Percentiles rank a stretch among this genome's conserved stretches.
Conservation (phyloP, 2,797 vertebrate genomes). For the Sebastes minor region DNA sequence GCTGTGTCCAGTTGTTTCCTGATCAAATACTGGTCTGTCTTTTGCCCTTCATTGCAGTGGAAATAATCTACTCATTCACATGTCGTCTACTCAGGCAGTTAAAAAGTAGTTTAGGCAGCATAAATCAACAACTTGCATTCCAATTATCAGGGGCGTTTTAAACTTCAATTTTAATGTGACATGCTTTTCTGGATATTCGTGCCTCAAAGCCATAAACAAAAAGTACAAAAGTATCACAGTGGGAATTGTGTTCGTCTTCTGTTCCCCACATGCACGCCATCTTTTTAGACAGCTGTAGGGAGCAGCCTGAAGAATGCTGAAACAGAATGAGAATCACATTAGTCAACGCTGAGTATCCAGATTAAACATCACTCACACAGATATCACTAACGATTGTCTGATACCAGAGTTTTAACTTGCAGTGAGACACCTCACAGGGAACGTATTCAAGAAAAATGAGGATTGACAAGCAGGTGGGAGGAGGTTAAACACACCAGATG, state of each 20-base stretch:
- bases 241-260: conserved; percentile 12
- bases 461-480: conserved; percentile 1
- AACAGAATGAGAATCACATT: not conserved
- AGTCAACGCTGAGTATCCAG: not conserved
- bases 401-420: not conserved
- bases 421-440: not conserved
- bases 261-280: not conserved
- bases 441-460: not conserved
- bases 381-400: not conserved
- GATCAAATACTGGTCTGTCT: not conserved
- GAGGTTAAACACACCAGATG: conserved; percentile 28
- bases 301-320: too few species aligned
- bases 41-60: not conserved
- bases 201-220: not conserved
- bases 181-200: not conserved
- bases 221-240: not conserved
- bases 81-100: fast-evolving
- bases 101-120: not conserved
- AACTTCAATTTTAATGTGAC: not conserved
- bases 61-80: not conserved
- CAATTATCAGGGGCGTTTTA: not conserved
- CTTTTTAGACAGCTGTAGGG: not conserved
- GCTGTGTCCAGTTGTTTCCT: too few species aligned
- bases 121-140: not conserved
- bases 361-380: not conserved